phyloP scores from a whole-genome alignment of 2,113 vertebrate species.

The Sorex araneus region DNA sequence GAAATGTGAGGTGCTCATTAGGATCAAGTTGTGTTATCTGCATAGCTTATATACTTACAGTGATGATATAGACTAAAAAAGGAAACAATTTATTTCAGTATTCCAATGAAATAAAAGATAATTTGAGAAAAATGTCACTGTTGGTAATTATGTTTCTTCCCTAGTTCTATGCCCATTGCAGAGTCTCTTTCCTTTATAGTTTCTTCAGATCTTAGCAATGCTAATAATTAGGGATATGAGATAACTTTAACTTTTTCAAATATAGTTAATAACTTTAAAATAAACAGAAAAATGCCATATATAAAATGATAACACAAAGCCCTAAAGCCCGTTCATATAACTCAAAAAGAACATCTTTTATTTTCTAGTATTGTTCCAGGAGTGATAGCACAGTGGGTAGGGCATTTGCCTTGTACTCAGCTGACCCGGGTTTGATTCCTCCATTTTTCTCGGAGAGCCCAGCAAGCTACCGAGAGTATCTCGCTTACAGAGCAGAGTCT shows the following conservation, averaged over 20 bases:
- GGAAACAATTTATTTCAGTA: too few relatives aligned
- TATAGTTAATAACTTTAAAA: slow-evolving; percentile 5
- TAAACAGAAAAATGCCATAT: not conserved
- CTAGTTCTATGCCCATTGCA: too few relatives aligned
- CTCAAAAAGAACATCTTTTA: not conserved
- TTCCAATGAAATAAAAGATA: too few relatives aligned
- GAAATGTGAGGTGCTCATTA: not conserved
- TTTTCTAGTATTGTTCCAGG: slow-evolving; percentile 12
- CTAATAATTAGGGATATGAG: not conserved
- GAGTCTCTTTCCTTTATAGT: not conserved
- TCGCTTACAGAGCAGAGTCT: too few relatives aligned
- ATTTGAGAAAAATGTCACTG: too few relatives aligned
- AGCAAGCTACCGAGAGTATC: too few relatives aligned
- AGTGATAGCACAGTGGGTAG: too few relatives aligned
- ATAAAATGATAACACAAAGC: not conserved
- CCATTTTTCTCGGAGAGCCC: too few relatives aligned
- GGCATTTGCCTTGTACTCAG: too few relatives aligned
- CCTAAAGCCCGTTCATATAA: not conserved
- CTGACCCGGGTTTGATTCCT: too few relatives aligned
- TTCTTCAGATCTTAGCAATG: not conserved
- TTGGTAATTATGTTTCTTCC: too few relatives aligned
- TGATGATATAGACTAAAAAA: too few relatives aligned
- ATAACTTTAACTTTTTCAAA: not conserved
- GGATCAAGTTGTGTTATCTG: not conserved
- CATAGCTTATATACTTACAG: not conserved